Percentiles rank a stretch among this genome's conserved stretches.
Evolutionary conservation across 1,140 invertebrate genomes (phyloP).

Genomic region (Papilio dardanus): DNA sequence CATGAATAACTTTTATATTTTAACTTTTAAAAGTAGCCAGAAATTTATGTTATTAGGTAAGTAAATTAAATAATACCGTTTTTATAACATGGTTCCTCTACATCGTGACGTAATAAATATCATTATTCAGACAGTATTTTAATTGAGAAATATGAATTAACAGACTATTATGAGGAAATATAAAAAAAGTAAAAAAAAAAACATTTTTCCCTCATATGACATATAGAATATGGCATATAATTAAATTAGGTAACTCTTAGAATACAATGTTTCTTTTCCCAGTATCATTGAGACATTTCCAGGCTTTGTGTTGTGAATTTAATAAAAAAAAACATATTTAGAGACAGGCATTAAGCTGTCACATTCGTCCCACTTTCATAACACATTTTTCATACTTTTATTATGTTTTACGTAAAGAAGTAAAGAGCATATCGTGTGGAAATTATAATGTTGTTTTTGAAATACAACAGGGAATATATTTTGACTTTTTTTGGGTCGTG

Average conservation of each 20-base stretch:
- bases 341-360: constrained; percentile 1
- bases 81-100: not conserved
- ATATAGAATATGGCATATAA: not conserved
- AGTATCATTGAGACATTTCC: not conserved
- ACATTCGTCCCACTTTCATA: not conserved
- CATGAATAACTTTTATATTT: constrained; percentile 34
- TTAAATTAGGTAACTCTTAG: not conserved
- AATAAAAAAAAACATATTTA: not conserved
- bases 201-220: too few relatives aligned
- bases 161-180: too few relatives aligned
- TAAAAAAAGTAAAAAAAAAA: too few relatives aligned
- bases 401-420: not conserved
- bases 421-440: constrained; percentile 5
- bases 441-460: not conserved
- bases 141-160: too few relatives aligned
- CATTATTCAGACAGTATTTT: too few relatives aligned
- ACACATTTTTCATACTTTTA: constrained; percentile 12
- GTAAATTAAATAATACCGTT: not conserved
- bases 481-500: too few relatives aligned
- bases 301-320: constrained; percentile 3
- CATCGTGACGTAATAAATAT: too few relatives aligned
- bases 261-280: not conserved
- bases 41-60: not conserved
- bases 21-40: not conserved
- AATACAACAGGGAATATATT: not conserved